These are phyloP conservation scores for Beris morrisii DNA, from an alignment of 2,888 invertebrate species.

Conservation along the genomic window DNA sequence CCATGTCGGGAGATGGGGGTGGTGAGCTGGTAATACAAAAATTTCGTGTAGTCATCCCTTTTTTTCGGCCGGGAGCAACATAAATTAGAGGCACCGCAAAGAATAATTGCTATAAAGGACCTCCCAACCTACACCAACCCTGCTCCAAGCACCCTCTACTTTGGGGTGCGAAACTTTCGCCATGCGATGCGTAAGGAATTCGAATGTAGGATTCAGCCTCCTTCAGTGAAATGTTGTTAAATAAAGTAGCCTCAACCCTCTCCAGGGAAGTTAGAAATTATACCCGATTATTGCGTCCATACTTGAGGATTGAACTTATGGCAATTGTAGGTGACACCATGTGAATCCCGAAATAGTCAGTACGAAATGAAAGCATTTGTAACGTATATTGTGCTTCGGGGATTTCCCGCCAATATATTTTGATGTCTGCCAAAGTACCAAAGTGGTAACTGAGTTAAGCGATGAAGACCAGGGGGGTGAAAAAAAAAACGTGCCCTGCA, in stretches of 20 bases:
- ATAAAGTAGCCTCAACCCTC: not conserved
- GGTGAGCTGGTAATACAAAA: not conserved
- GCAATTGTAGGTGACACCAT: constrained; percentile 11
- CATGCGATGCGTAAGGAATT: no score
- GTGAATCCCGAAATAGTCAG: constrained; percentile 14
- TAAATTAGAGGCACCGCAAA: constrained; percentile 18
- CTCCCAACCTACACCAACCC: no score
- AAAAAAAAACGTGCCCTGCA: not conserved
- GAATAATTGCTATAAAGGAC: constrained; percentile 12
- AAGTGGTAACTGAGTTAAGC: constrained; percentile 1
- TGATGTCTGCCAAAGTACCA: constrained; percentile 2
- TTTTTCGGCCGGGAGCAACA: constrained; percentile 3
- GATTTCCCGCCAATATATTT: constrained; percentile 18
- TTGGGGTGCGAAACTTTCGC: no score
- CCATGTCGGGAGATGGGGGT: not conserved
- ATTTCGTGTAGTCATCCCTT: constrained; percentile 21
- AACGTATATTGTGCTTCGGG: constrained; percentile 18
- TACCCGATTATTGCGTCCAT: constrained; percentile 7
- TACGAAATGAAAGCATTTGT: constrained; percentile 5
- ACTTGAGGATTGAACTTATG: constrained; percentile 12
- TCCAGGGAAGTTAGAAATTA: constrained; percentile 7
- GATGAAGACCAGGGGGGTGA: not conserved
- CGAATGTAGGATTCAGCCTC: no score
- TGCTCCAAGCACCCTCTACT: no score
- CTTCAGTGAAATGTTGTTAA: not conserved